Conservation (phyloP, 2,888 invertebrate species). For the Callosobruchus maculatus region DNA sequence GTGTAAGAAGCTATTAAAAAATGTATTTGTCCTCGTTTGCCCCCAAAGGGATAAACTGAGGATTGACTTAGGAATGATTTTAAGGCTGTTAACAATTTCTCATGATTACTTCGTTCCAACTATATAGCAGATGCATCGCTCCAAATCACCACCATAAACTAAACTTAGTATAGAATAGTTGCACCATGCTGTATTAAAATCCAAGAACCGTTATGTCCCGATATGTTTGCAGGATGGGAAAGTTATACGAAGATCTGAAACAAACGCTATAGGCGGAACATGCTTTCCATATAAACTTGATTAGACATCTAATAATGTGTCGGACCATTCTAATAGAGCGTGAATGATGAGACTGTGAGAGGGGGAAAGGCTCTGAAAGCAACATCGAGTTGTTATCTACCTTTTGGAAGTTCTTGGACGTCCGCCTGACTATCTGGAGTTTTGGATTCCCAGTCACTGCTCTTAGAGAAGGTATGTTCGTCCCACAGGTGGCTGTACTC, state of each 20-base stretch:
- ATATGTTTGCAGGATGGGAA: conserved; percentile 39
- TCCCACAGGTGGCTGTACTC: conserved; percentile 52
- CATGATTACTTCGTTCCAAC: not conserved
- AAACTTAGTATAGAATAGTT: not conserved
- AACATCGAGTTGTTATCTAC: conserved; percentile 45
- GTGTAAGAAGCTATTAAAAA: too few species aligned
- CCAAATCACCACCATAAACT: not conserved
- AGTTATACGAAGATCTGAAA: conserved; percentile 11
- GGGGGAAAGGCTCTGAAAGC: conserved; percentile 26
- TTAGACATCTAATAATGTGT: not conserved
- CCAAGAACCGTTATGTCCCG: conserved; percentile 29
- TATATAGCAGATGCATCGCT: not conserved
- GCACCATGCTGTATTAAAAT: not conserved
- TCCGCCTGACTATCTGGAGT: conserved; percentile 50
- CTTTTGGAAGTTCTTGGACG: conserved; percentile 49
- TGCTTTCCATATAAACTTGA: not conserved
- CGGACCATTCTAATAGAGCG: conserved; percentile 15
- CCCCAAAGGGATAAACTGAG: too few species aligned
- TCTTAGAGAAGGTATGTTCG: conserved; percentile 47
- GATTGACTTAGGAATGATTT: too few species aligned
- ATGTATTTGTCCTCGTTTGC: too few species aligned
- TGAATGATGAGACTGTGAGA: conserved; percentile 30
- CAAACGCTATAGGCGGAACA: conserved; percentile 15
- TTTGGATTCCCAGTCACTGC: conserved; percentile 48
- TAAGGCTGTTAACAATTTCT: not conserved